Base-by-base conservation (phyloP, 2,113 vertebrate species). In the Parotia lawesii region DNA sequence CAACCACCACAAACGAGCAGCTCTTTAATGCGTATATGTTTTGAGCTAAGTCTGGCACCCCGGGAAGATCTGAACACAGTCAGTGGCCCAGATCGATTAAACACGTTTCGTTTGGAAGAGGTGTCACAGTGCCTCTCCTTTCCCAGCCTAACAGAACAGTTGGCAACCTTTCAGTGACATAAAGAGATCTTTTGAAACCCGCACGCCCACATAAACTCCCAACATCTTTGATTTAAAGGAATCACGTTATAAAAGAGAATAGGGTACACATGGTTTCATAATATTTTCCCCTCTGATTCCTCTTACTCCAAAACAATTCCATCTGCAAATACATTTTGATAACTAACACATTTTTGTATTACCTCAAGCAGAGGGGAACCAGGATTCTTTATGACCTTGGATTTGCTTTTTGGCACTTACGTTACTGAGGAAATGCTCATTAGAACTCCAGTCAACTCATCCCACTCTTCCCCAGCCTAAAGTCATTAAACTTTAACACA, bases 401-500 rank as follows among this genome's bases (percentile, higher is more conserved):
- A 60, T 76, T 95, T 91, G 28, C 17, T 84, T 81, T 40, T 54
- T 81, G 70, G 20, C 18, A 40, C n/a, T 75, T 82, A 16, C 4
- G 38, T 91, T 67, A 44, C 45, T 47, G 45, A 42, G 44, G 40
- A 90, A 76, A 37, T 33, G 21, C 47, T 89, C 47, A 42, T 15
- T 83, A 79, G 65, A 95, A 81, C 50, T 47, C 67, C 48, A 67
- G 37, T 73, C 47, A 70, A 92, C 17, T 31, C 54, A 62, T 75
- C 85, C 42, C 45, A 33, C n/a, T 81, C 48, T 69, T 85, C 54
- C 45, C 33, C 67, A 81, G 47, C 60, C 56, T 62, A 45, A 85
- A 79, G 57, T 78, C 60, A 85, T 85, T 82, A 91, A 97, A 96
- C 29, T 93, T 91, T 78, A 65, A 91, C 60, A 72, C 19, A 62